Conservation (phyloP, 1,140 invertebrate species). For the Drosophila tani region DNA sequence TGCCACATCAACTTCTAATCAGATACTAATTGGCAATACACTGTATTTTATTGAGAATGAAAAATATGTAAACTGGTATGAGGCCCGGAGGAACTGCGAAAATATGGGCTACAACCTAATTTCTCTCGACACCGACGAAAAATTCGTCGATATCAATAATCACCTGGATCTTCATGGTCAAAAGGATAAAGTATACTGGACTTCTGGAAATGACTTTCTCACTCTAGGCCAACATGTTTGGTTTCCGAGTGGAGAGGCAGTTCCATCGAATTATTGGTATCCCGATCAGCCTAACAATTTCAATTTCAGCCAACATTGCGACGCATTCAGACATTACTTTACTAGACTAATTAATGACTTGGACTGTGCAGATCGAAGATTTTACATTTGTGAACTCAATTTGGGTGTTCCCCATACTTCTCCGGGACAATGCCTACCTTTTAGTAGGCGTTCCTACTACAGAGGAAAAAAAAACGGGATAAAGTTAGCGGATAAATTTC, state of each 20-base stretch:
- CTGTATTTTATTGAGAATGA: constrained; percentile 4
- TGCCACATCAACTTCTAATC: background rate
- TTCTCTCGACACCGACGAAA: constrained; percentile 3
- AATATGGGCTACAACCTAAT: constrained; percentile 15
- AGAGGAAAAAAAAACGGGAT: too few species aligned
- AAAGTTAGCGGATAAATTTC: too few species aligned
- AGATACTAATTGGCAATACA: background rate
- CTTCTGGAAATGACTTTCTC: constrained; percentile 21
- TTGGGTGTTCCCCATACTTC: too few species aligned
- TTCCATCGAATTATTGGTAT: constrained; percentile 11
- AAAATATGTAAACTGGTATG: too few species aligned
- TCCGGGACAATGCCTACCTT: too few species aligned
- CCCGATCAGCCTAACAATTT: constrained; percentile 16
- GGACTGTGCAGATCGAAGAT: rapidly evolving
- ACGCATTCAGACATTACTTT: background rate
- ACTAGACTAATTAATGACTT: background rate
- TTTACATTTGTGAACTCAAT: too few species aligned
- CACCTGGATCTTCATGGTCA: too few species aligned
- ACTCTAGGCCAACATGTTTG: constrained; percentile 13
- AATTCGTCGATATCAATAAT: constrained; percentile 4
- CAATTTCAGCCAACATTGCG: background rate
- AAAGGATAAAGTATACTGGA: constrained; percentile 15
- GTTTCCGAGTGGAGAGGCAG: constrained; percentile 4
- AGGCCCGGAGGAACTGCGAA: constrained; percentile 11
- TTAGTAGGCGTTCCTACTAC: too few species aligned